Evolutionary conservation across 2,888 invertebrate species (phyloP).

Genomic region (Chrysina gloriosa): DNA sequence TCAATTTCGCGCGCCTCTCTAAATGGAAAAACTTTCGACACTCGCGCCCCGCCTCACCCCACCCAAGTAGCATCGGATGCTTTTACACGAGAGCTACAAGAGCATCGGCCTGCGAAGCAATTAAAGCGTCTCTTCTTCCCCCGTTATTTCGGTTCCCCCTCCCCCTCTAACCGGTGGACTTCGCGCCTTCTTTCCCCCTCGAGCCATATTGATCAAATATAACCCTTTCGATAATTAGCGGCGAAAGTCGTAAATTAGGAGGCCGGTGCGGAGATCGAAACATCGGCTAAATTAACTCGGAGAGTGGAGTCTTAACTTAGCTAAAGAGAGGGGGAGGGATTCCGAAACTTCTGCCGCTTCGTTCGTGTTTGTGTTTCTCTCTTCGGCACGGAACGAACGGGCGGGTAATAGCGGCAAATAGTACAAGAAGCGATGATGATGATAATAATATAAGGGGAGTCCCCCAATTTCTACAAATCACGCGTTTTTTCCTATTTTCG

Average conservation of each 20-base stretch:
- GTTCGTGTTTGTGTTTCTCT: constrained; percentile 15
- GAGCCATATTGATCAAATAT: constrained; percentile 37
- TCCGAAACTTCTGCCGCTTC: constrained; percentile 22
- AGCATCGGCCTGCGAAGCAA: constrained; percentile 22
- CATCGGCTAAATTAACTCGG: constrained; percentile 50
- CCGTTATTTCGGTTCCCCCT: neutral
- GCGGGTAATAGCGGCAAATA: neutral
- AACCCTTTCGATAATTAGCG: constrained; percentile 38
- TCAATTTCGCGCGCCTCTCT: constrained; percentile 29
- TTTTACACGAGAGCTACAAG: too few relatives aligned
- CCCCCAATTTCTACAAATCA: constrained; percentile 62
- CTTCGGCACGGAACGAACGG: too few relatives aligned
- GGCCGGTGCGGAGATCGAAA: constrained; percentile 43
- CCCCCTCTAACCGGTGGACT: neutral
- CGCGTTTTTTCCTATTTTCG: constrained; percentile 58
- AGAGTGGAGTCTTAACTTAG: constrained; percentile 42
- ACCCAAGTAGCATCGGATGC: too few relatives aligned
- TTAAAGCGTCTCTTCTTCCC: constrained; percentile 18
- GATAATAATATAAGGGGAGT: too few relatives aligned
- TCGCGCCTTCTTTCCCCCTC: constrained; percentile 5
- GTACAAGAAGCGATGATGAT: constrained; percentile 29
- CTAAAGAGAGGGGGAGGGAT: neutral
- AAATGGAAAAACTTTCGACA: constrained; percentile 36
- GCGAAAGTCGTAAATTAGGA: constrained; percentile 34
- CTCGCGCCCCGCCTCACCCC: neutral